These are phyloP conservation scores for Falco novaeseelandiae DNA, from an alignment of 2,797 vertebrate species.

Conservation along the genomic window DNA sequence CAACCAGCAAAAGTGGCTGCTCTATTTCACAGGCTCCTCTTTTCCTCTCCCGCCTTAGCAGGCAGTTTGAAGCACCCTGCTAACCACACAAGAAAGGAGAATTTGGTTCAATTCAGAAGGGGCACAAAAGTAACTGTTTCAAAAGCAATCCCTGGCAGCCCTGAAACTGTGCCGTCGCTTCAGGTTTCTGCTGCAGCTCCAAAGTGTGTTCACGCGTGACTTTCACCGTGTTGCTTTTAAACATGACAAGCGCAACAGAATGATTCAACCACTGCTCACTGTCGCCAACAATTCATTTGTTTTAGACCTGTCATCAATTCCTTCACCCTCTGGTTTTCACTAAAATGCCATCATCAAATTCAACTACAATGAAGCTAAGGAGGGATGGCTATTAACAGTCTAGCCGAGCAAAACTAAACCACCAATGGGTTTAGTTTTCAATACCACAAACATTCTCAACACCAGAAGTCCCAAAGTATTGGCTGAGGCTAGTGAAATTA, in stretches of 20 bases:
- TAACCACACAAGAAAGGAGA: background rate
- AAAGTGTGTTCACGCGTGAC: background rate
- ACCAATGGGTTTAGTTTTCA: background rate
- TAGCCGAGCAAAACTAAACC: background rate
- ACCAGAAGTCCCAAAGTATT: rapidly evolving
- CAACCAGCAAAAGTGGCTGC: background rate
- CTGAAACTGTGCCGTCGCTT: rapidly evolving
- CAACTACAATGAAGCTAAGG: background rate
- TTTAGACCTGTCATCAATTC: background rate
- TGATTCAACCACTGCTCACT: rapidly evolving
- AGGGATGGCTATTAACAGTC: too few relatives aligned
- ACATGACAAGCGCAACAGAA: background rate
- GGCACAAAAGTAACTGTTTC: background rate
- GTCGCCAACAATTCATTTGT: background rate
- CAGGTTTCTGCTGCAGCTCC: background rate
- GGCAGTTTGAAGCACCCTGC: background rate
- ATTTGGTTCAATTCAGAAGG: background rate
- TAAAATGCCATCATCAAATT: background rate
- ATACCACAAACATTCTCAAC: background rate
- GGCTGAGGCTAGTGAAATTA: background rate
- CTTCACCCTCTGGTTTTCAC: background rate
- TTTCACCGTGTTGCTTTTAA: rapidly evolving
- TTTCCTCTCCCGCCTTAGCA: background rate
- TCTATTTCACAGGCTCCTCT: background rate
- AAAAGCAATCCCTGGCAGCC: background rate